Evolutionary conservation across 2,888 invertebrate species (phyloP), one percentile per base, ranked within the genome.

Genomic region (Dicyrtoma fusca): DNA sequence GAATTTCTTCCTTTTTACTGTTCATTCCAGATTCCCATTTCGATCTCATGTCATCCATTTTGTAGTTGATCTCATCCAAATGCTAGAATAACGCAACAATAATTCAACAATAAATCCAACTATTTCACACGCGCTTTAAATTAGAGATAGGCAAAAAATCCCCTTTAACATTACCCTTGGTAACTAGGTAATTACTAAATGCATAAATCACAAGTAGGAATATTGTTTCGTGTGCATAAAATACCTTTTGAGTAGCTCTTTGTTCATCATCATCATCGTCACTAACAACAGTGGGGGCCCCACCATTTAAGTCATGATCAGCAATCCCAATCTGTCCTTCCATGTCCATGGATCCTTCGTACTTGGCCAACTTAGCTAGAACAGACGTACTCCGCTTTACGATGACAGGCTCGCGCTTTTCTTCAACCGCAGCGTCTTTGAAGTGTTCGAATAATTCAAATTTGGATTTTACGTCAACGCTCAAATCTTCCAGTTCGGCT

Each of bases 391-490:
- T 71, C n/a, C 64, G n/a, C 44, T 65, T 71, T 1, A 71, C 71
- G 19, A 65, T 47, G 8, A 71, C 57, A 14, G 71, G 89, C 82
- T 93, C 93, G 65, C 89, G 88, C 72, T 85, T 87, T 0, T 81
- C 71, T 47, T 71, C 44, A 5, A 1, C 19, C 2, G 26, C 34
- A 11, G 55, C 80, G 55, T 84, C 85, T 53, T 83, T 84, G 14
- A 83, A 87, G 76, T 87, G 87, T 84, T 94, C 93, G 84, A 94
- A 94, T 79, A 92, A 90, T 84, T 92, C 89, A 86, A 92, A 94
- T 75, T 92, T 88, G 42, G 92, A 90, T 84, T 92, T 92, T 13
- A 94, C 92, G 84, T 94, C 92, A 77, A 94, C 85, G 77, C 89
- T 88, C 66, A 94, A 84, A 83, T 94, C 93, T 79, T 92, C 92